phyloP scores from a whole-genome alignment of 2,113 vertebrate species.

The Mobula birostris region DNA sequence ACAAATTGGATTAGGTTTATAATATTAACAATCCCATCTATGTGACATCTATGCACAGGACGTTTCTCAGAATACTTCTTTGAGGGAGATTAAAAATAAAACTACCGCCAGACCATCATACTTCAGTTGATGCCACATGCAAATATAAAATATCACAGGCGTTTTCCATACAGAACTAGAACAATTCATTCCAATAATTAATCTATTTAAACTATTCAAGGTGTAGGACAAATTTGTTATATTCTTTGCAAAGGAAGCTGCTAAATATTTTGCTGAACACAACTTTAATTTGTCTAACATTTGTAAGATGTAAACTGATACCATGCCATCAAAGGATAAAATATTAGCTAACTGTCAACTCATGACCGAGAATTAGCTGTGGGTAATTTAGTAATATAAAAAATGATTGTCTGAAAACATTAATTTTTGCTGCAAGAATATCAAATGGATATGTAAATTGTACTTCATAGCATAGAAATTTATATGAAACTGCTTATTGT shows the following conservation, averaged over 20 bases:
- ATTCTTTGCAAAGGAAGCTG: not conserved
- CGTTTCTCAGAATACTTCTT: too few relatives aligned
- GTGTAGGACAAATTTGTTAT: not conserved
- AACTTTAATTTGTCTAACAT: not conserved
- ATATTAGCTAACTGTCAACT: not conserved
- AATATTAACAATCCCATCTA: not conserved
- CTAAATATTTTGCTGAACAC: not conserved
- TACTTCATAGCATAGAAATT: not conserved
- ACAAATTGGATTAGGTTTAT: not conserved
- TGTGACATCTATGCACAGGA: not conserved
- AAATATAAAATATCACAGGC: not conserved
- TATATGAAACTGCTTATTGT: not conserved
- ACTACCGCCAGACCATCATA: not conserved
- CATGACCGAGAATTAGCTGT: not conserved
- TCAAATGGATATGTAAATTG: not conserved
- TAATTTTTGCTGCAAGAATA: not conserved
- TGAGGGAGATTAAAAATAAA: not conserved
- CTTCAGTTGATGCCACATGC: not conserved
- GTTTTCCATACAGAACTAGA: not conserved
- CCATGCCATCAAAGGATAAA: not conserved
- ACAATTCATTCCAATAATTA: not conserved
- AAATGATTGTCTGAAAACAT: not conserved
- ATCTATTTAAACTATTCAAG: not conserved
- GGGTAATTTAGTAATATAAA: not conserved
- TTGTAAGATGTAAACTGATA: not conserved